phyloP scores from a whole-genome alignment of 2,888 invertebrate genomes.

The Frankliniella fusca region DNA sequence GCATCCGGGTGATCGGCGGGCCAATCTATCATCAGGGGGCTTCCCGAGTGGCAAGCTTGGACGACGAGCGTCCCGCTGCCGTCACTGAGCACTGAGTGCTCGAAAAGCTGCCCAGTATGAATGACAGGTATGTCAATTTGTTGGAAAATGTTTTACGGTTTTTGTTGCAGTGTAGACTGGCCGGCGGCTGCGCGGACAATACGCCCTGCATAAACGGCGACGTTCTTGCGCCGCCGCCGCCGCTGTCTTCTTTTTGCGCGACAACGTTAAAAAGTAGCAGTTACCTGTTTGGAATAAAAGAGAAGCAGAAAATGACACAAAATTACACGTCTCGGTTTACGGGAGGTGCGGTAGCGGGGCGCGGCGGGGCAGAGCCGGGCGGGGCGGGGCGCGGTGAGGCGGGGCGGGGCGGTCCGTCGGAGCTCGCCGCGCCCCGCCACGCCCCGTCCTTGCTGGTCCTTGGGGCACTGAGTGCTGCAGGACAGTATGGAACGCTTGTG shows the following conservation, averaged over 20 bases:
- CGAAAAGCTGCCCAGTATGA: too few species aligned
- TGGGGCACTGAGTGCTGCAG: not conserved
- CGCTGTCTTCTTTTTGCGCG: constrained; percentile 21
- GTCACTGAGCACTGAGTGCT: too few species aligned
- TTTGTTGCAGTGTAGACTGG: not conserved
- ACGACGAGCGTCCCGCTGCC: too few species aligned
- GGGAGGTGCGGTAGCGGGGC: constrained; percentile 9
- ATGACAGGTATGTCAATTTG: too few species aligned
- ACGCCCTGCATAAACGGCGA: too few species aligned
- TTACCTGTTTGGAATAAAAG: constrained; percentile 26
- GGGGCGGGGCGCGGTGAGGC: not conserved
- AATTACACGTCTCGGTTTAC: constrained; percentile 26
- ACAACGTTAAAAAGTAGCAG: constrained; percentile 26
- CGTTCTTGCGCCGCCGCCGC: not conserved
- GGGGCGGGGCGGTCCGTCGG: not conserved
- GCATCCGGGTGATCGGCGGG: too few species aligned
- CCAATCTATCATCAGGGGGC: too few species aligned
- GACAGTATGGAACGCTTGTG: not conserved
- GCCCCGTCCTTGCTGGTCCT: too few species aligned
- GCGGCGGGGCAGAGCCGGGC: not conserved
- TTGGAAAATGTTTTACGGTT: not conserved
- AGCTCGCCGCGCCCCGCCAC: not conserved
- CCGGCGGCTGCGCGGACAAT: too few species aligned
- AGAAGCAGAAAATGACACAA: constrained; percentile 25
- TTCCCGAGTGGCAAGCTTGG: too few species aligned